phyloP scores from a whole-genome alignment of 2,888 invertebrate genomes.

The Diaperis boleti region DNA sequence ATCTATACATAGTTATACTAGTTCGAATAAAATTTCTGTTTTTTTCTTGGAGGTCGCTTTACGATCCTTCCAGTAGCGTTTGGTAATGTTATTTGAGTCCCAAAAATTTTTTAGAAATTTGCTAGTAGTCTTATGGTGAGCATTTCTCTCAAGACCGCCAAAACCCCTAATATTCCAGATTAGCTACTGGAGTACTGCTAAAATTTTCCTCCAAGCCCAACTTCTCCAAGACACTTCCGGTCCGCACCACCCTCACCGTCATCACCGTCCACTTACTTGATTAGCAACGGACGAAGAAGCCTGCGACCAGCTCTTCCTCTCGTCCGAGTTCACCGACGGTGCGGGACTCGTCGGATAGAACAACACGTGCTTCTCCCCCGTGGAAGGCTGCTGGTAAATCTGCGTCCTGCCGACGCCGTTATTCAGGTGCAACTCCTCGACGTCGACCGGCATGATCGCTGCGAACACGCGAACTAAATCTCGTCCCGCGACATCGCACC shows the following conservation, averaged over 20 bases:
- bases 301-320: conserved; percentile 62
- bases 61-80: too few species aligned
- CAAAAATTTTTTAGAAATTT: too few species aligned
- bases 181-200: too few species aligned
- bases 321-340: conserved; percentile 62
- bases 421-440: conserved; percentile 62
- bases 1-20: too few species aligned
- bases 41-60: too few species aligned
- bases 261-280: conserved; percentile 19
- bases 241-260: neutral
- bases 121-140: too few species aligned
- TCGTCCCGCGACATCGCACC: conserved; percentile 25
- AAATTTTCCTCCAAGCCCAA: too few species aligned
- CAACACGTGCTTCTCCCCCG: conserved; percentile 66
- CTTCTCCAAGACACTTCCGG: too few species aligned
- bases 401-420: conserved; percentile 63
- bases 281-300: conserved; percentile 49
- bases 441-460: conserved; percentile 58
- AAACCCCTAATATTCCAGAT: too few species aligned
- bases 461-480: neutral
- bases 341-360: conserved; percentile 66
- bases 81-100: too few species aligned
- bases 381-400: conserved; percentile 65
- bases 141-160: too few species aligned
- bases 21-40: too few species aligned